Percentiles rank a stretch among this genome's conserved stretches.
phyloP scores from a whole-genome alignment of 2,113 vertebrate genomes.

The Ptilorrhoa leucosticta region DNA sequence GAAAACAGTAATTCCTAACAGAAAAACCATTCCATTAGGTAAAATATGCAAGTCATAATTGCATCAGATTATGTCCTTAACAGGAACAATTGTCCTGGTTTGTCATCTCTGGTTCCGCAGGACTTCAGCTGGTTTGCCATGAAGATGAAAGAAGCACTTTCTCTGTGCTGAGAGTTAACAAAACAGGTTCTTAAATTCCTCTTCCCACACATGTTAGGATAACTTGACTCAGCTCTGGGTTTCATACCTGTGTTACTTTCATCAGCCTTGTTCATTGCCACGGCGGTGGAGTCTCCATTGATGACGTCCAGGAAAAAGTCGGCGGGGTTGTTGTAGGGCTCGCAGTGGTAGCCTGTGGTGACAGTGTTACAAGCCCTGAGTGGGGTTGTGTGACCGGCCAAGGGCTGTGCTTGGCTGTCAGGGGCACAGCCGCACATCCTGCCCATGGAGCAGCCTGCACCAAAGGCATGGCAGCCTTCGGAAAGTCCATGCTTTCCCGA shows the following conservation, averaged over 20 bases:
- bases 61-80: neutral
- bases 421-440: neutral
- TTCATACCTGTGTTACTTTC: slow-evolving; percentile 66
- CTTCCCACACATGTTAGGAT: neutral
- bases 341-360: slow-evolving; percentile 82
- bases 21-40: neutral
- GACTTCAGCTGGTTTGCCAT: neutral
- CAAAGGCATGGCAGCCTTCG: neutral
- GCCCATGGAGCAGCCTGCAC: neutral
- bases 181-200: neutral
- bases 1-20: neutral
- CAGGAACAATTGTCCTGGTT: neutral
- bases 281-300: slow-evolving; percentile 84
- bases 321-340: slow-evolving; percentile 91
- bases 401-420: neutral
- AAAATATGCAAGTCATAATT: neutral
- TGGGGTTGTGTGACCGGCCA: neutral
- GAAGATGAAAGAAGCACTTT: neutral
- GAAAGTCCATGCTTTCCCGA: fast-evolving
- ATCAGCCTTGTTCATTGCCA: slow-evolving; percentile 26
- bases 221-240: neutral
- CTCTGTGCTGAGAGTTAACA: neutral
- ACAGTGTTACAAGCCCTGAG: neutral
- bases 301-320: slow-evolving; percentile 96
- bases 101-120: neutral